Base-by-base conservation (phyloP, 2,888 invertebrate genomes). In the Liodrosophila aerea region DNA sequence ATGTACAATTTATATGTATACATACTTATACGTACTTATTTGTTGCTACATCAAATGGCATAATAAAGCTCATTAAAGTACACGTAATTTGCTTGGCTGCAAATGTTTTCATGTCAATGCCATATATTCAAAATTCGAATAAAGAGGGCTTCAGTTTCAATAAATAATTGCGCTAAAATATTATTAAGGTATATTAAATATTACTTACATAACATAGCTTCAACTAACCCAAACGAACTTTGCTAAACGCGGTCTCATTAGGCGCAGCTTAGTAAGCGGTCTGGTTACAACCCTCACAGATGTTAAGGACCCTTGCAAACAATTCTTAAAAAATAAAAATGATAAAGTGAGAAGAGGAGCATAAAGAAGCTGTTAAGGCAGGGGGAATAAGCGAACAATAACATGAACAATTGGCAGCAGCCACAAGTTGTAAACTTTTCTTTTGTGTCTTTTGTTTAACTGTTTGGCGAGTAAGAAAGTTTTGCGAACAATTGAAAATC, bases 401-500 rank as follows among this genome's bases (percentile, higher is more conserved):
- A 58, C 44, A 34, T 18, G n/a, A 54, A 60, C 15, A 39, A 39
- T 18, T 39, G 39, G 18, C 18, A 39, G 4, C 29, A 29, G 29
- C 18, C 22, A 16, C 39, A n/a, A 16, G 18, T 11, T 39, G 39
- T 22, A 22, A 39, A 22, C 39, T 39, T 39, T 39, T 9, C 43
- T 47, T 40, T 22, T 30, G 13, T 3, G 1, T 36, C n/a, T 27
- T 4, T 43, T 43, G 9, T 30, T 15, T 7, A 27, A 41, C 7
- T 41, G 12, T 40, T 34, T 12, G 30, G 31, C 15, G 29, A 11
- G 43, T 39, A 44, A 22, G 22, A 62, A 74, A 71, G 33, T 69
- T 74, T 64, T 33, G 64, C 45, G 49, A 46, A 52, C 51, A 73
- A 73, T 73, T 67, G 70, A 70, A 69, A 67, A 49, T 54, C 47